Percentiles rank a stretch among this genome's conserved stretches.
phyloP scores from a whole-genome alignment of 1,140 invertebrate species.

The Drosophila aff. region DNA sequence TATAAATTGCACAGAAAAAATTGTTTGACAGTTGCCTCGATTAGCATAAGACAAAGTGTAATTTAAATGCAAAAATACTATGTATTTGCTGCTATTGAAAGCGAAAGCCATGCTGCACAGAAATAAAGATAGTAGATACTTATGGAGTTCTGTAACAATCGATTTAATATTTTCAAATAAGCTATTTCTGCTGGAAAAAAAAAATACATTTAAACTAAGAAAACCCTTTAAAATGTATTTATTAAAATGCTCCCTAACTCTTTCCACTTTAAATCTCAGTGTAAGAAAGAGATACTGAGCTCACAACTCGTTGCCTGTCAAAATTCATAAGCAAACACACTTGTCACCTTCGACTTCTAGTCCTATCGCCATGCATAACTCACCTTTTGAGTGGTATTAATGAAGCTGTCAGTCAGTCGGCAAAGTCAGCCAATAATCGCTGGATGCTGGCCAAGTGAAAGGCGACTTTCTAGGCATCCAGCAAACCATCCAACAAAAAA shows the following conservation, averaged over 20 bases:
- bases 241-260: background rate
- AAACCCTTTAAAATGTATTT: too few species aligned
- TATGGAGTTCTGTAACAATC: too few species aligned
- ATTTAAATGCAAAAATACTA: slow-evolving; percentile 54
- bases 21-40: slow-evolving; percentile 27
- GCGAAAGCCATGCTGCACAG: too few species aligned
- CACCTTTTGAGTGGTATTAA: slow-evolving; percentile 63
- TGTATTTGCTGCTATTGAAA: slow-evolving; percentile 3
- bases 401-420: slow-evolving; percentile 72
- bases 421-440: slow-evolving; percentile 49
- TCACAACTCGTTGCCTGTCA: slow-evolving; percentile 71
- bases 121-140: too few species aligned
- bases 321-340: slow-evolving; percentile 77
- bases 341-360: slow-evolving; percentile 73
- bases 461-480: slow-evolving; percentile 34
- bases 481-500: slow-evolving; percentile 11
- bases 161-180: too few species aligned
- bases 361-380: slow-evolving; percentile 45
- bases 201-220: too few species aligned
- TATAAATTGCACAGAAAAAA: slow-evolving; percentile 45
- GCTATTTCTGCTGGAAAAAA: too few species aligned
- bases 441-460: slow-evolving; percentile 50
- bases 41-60: slow-evolving; percentile 69
- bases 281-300: slow-evolving; percentile 13
- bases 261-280: slow-evolving; percentile 12